Conservation (phyloP, 1,140 invertebrate genomes). For the Laodelphax striatellus region DNA sequence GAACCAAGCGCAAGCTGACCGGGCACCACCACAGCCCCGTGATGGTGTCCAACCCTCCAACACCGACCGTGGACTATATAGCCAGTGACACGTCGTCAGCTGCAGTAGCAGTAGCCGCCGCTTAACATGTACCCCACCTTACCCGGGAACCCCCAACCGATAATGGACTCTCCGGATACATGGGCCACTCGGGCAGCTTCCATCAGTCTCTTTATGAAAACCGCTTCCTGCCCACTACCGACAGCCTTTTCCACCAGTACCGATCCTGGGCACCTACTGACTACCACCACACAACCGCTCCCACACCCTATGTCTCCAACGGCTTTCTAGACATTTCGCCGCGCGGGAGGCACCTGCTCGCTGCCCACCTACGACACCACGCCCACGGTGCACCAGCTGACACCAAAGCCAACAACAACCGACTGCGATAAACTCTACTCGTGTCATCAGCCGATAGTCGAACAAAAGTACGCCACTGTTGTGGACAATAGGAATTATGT, state of each 20-base stretch:
- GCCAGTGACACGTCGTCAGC: slow-evolving; percentile 48
- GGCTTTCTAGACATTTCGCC: slow-evolving; percentile 60
- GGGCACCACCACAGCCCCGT: slow-evolving; percentile 31
- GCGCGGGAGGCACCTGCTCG: slow-evolving; percentile 31
- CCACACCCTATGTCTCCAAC: slow-evolving; percentile 57
- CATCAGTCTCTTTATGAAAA: slow-evolving; percentile 63
- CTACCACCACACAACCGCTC: slow-evolving; percentile 49
- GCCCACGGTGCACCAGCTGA: slow-evolving; percentile 35
- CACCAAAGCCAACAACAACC: slow-evolving; percentile 22
- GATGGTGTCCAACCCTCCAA: slow-evolving; percentile 28
- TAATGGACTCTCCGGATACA: slow-evolving; percentile 50
- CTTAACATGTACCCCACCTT: slow-evolving; percentile 68
- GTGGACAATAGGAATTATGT: slow-evolving; percentile 39
- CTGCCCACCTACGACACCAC: slow-evolving; percentile 40
- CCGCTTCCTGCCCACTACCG: slow-evolving; percentile 53
- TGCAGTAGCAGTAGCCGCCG: slow-evolving; percentile 48
- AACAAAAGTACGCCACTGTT: slow-evolving; percentile 33
- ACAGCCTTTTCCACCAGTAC: slow-evolving; percentile 79
- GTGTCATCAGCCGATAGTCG: slow-evolving; percentile 34
- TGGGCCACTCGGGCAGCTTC: slow-evolving; percentile 55
- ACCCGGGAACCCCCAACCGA: slow-evolving; percentile 44
- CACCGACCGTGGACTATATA: slow-evolving; percentile 46
- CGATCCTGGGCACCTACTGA: slow-evolving; percentile 67
- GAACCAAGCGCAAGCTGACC: slow-evolving; percentile 75
- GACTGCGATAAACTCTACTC: slow-evolving; percentile 45